Base-by-base conservation (phyloP, 1,140 invertebrate genomes). In the Paracyclopina nana region DNA sequence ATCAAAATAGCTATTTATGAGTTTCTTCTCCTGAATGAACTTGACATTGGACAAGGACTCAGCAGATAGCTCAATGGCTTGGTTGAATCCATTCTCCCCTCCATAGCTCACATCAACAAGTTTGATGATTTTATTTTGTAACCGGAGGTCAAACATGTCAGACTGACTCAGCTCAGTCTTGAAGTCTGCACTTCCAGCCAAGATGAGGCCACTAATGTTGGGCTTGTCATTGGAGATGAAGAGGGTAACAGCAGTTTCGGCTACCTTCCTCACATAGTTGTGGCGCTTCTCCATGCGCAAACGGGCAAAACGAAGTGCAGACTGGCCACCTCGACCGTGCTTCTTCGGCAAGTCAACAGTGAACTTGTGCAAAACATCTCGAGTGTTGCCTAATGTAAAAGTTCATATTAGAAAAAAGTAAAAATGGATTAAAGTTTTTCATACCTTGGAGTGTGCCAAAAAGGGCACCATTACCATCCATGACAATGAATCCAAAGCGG, bases 21-120 rank as follows among this genome's bases (percentile, higher is more conserved):
- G 74, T 74, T 98, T 98, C 71, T 99, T 99, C 69, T 99, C 95
- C 69, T 99, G 94, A 61, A 98, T 97, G 63, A 99, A 99, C 71
- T 98, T 99, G 34, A 99, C 94, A 68, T 98, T 97, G 61, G 92
- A 84, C 54, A 99, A 70, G 20, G 88, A 86, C 72, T 99, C 95
- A 3, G 94, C 85, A 12, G 94, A 87, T 57, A 98, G 69, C 73
- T 98, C 94, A 59, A 97, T 96, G 41, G 91, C 91, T 66, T 98
- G 94, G 69, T 99, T 98, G 69, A 99, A 99, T 52, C 95, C 95
- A 68, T 97, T 98, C 70, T 98, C 95, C 28, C 94, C 94, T 42
- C 94, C 95, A 66, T 99, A 99, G 0, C 94, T 98, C 30, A 99
- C 88, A 69, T 99, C 95, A 53, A 98, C 94, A 57, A 96, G 70